Base-by-base conservation (phyloP, 2,113 vertebrate species). In the Mirza zaza region DNA sequence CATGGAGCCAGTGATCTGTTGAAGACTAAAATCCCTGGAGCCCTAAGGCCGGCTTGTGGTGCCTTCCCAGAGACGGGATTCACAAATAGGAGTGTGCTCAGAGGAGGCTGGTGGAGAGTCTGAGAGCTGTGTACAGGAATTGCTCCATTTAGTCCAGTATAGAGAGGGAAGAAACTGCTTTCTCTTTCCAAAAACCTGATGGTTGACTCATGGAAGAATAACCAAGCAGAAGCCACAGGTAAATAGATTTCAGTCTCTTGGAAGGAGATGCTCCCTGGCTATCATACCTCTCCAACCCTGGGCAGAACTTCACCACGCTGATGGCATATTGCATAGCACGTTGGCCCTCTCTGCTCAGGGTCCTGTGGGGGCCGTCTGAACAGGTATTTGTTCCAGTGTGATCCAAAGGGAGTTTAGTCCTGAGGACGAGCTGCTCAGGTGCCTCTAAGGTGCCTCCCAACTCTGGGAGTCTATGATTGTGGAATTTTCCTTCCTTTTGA, bases 211-310 rank as follows among this genome's bases (percentile, higher is more conserved):
- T n/a, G 34, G 39, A 76, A 75, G 52, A 52, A 52, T 7, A 4
- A 8, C 18, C 13, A 27, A 55, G 34, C 6, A 32, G 71, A 52
- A 88, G 39, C 42, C 39, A 32, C 1, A 29, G 57, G 25, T 57
- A 82, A 79, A 27, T 6, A 17, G 55, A 13, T 27, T 52, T 77
- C 21, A 29, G 82, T 39, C 18, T 75, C 9, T 55, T 45, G 45
- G 45, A 45, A 45, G 45, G 63, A 52, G 67, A 6, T 0, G 0
- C 13, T 91, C 15, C 8, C 25, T 77, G 8, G 6, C 27, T n/a
- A 8, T 32, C 42, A 0, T 0, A 21, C 21, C 32, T 73, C 0
- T 3, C 25, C 20, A 4, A 0, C 8, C 2, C 11, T 39, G 15
- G 59, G 32, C 25, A 36, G 25, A 10, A 6, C 7, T 0, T 8